Evolutionary conservation across 2,113 vertebrate genomes (phyloP).

Genomic region (Loxodonta africana): DNA sequence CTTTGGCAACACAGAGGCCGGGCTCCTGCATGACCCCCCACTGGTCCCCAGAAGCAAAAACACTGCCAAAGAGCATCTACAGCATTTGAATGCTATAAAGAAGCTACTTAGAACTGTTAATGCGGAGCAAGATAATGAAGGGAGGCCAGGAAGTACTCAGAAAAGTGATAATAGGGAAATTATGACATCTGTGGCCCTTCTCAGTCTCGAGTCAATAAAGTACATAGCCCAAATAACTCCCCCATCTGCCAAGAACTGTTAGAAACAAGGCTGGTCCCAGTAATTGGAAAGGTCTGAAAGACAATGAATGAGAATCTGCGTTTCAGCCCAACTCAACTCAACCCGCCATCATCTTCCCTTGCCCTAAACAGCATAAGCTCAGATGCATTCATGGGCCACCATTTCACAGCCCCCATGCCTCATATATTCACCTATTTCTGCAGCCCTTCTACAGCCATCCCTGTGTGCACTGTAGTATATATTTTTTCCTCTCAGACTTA

Average conservation of each 20-base stretch:
- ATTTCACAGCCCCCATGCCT: background rate
- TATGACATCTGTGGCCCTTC: constrained; percentile 70
- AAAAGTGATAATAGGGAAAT: constrained; percentile 56
- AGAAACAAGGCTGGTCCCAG: constrained; percentile 41
- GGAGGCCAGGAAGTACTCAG: constrained; percentile 37
- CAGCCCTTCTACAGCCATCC: background rate
- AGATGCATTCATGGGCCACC: too few species aligned
- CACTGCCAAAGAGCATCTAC: constrained; percentile 62
- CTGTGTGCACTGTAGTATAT: background rate
- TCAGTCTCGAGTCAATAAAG: constrained; percentile 73
- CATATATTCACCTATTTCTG: background rate
- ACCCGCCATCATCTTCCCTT: background rate
- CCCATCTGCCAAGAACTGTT: constrained; percentile 51
- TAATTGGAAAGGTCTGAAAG: constrained; percentile 13
- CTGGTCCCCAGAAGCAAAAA: constrained; percentile 36
- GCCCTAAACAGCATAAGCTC: background rate
- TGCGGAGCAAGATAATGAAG: constrained; percentile 74
- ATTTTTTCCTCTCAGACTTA: background rate
- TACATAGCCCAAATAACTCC: constrained; percentile 38
- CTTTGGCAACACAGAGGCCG: background rate
- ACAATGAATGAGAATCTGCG: background rate
- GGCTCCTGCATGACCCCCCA: constrained; percentile 1
- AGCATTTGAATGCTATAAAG: constrained; percentile 64
- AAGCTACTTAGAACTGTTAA: constrained; percentile 72
- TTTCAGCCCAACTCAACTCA: background rate